Evolutionary conservation across 2,888 invertebrate species (phyloP), one percentile per base, ranked within the genome.

Genomic region (Cephalotes varians): DNA sequence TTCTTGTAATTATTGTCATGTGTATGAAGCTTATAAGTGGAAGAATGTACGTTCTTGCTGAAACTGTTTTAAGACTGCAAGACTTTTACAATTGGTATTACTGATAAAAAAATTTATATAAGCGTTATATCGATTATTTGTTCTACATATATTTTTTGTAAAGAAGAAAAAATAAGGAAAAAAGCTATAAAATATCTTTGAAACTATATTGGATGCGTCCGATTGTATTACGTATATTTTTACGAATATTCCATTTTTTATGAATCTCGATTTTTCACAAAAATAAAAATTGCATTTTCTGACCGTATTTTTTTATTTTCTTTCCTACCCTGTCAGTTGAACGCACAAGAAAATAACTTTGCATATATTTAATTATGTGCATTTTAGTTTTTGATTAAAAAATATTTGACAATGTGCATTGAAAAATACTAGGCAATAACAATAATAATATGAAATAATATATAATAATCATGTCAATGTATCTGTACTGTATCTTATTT

Each of bases 181-280:
- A 3, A 12, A 44, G 7, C 21, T 40, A 15, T 34, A 44, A 65
- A 62, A 62, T 34, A 18, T 1, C 1, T 28, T 25, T 12, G 15
- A 60, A 28, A 10, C 3, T 12, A 60, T 15, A 31, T 51, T 21
- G 7, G 72, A 21, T 54, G 21, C 4, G 6, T 64, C 62, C 5
- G 51, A 54, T 62, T 18, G 2, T 54, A 44, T 34, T 73, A 21
- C n/a, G 15, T 40, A 71, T 71, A 82, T 82, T 82, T 79, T 47
- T 82, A 77, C 51, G 44, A 82, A n/a, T 67, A 21, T 5, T 28
- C 3, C 3, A 21, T 15, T 44, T 44, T 44, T 44, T 10, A 49
- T n/a, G 47, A 10, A 9, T 34, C 18, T 5, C 28, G 3, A 34
- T 54, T 37, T 58, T 67, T 31, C n/a, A 62, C 7, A 21, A 47